Percentiles rank a stretch among this genome's conserved stretches.
These are phyloP conservation scores for Umimayanthus chanpuru DNA, from an alignment of 92 coral and sea anemone species.

Conservation along the genomic window DNA sequence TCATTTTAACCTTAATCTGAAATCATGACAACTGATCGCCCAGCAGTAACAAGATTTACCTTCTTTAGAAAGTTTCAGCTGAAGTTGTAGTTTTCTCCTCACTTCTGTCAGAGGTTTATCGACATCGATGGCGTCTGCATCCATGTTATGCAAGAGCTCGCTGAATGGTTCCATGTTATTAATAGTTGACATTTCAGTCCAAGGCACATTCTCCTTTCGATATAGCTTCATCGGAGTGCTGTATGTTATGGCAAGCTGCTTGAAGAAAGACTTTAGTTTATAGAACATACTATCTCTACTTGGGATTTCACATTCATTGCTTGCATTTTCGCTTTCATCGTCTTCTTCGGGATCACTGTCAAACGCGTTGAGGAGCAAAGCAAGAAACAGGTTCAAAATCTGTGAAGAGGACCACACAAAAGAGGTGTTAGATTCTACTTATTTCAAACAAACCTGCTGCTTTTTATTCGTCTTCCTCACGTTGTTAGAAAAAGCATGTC, in stretches of 20 bases:
- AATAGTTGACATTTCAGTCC: not conserved
- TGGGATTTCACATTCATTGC: conserved; percentile 23
- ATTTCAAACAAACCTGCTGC: not conserved
- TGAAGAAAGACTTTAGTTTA: conserved; percentile 29
- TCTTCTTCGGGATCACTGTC: conserved; percentile 66
- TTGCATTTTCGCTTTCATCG: conserved; percentile 40
- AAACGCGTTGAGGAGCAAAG: conserved; percentile 79
- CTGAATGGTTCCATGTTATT: conserved; percentile 15
- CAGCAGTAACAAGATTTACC: not conserved
- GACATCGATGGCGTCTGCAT: conserved; percentile 24
- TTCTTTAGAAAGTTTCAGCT: conserved; percentile 27
- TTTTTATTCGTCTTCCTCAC: not conserved
- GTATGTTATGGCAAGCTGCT: conserved; percentile 22
- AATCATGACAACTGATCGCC: too few relatives aligned
- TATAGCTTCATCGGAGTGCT: conserved; percentile 21
- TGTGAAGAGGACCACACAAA: conserved; percentile 14
- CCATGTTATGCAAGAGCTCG: conserved; percentile 14
- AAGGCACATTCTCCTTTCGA: not conserved
- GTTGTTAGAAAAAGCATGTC: too few relatives aligned
- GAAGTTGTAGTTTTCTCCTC: conserved; percentile 33
- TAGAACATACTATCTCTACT: not conserved
- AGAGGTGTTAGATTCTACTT: not conserved
- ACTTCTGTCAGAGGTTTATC: conserved; percentile 36
- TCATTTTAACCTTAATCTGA: too few relatives aligned
- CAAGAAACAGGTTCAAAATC: conserved; percentile 80